A percentile compares a stretch with the other conserved stretches of the same genome.
Evolutionary conservation across 2,113 vertebrate genomes (phyloP).

Genomic region (Benitochromis conjunctus): DNA sequence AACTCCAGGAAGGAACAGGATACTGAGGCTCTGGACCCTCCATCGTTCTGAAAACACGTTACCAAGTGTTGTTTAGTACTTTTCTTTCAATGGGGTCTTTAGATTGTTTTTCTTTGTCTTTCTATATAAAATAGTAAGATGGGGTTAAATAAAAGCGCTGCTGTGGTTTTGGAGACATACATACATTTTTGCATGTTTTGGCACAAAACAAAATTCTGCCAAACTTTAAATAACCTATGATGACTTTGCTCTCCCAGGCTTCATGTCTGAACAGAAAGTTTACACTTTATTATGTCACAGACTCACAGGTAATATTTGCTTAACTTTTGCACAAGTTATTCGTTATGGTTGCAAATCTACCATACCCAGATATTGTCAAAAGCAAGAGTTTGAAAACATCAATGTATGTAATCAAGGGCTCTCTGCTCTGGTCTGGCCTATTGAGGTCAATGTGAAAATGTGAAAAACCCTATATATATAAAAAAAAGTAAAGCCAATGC

Average conservation of each 20-base stretch:
- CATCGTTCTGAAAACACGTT: background rate
- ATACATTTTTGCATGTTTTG: background rate
- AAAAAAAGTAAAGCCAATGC: background rate
- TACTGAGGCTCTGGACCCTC: background rate
- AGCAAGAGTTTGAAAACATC: background rate
- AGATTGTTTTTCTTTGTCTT: background rate
- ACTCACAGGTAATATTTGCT: background rate
- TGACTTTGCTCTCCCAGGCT: background rate
- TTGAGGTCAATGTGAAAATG: background rate
- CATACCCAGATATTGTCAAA: background rate
- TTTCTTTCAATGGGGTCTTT: background rate
- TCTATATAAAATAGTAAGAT: background rate
- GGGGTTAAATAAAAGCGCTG: background rate
- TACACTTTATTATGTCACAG: background rate
- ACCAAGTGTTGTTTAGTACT: background rate
- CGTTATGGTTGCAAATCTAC: background rate
- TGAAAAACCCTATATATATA: background rate
- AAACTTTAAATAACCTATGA: background rate
- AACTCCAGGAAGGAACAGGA: background rate
- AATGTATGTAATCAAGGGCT: background rate
- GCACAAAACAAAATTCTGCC: background rate
- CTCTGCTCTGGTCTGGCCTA: background rate
- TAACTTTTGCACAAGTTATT: background rate
- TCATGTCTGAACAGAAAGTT: background rate
- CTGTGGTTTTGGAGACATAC: background rate